phyloP scores from a whole-genome alignment of 2,797 vertebrate genomes.

The Carapus acus region DNA sequence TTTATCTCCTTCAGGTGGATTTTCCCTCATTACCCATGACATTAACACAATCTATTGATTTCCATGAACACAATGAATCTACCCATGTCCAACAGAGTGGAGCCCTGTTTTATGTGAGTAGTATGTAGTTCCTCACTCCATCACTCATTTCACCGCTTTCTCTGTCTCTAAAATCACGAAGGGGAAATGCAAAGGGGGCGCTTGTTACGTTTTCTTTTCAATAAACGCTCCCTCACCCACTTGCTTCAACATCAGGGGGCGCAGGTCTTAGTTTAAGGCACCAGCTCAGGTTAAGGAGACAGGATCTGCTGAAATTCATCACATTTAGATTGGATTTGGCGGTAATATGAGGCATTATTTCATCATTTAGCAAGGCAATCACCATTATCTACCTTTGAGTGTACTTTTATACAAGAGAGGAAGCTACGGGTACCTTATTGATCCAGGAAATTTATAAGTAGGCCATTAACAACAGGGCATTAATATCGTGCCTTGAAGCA shows the following conservation, averaged over 20 bases:
- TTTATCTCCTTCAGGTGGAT: background rate
- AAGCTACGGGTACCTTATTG: no score
- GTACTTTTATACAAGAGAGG: no score
- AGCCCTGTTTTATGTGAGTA: constrained; percentile 85
- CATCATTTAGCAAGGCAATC: no score
- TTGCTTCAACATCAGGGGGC: constrained; percentile 46
- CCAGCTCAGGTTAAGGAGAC: constrained; percentile 12
- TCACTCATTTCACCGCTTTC: constrained; percentile 36
- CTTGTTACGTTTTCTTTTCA: constrained; percentile 33
- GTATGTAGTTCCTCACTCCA: constrained; percentile 69
- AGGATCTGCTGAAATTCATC: constrained; percentile 31
- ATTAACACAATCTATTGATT: constrained; percentile 70
- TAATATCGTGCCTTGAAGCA: no score
- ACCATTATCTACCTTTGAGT: no score
- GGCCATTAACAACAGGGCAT: no score
- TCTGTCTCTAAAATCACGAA: constrained; percentile 16
- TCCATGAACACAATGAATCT: constrained; percentile 70
- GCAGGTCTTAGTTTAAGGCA: constrained; percentile 50
- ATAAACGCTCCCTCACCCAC: constrained; percentile 17
- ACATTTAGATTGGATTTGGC: no score
- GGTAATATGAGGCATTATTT: no score
- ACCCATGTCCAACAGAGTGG: constrained; percentile 75
- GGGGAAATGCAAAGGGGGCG: constrained; percentile 30
- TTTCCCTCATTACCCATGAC: constrained; percentile 46
- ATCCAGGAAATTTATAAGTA: no score